Conservation (phyloP, 1,140 invertebrate genomes). For the Caenorhabditis briggsae region DNA sequence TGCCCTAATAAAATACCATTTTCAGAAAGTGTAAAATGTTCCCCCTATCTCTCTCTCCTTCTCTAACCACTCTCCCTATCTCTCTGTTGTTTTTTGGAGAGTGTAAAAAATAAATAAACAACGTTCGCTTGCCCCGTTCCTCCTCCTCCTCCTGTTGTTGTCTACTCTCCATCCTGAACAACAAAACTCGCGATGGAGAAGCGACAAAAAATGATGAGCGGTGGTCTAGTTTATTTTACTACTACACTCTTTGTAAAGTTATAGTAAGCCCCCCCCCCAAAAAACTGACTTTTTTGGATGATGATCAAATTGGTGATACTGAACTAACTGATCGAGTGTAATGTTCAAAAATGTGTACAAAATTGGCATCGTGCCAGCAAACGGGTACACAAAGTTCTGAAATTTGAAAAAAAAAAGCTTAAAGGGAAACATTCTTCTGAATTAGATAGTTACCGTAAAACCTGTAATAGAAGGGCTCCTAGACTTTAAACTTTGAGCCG, state of each 20-base stretch:
- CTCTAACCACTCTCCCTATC: background rate
- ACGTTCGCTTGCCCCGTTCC: background rate
- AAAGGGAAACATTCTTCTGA: too few species aligned
- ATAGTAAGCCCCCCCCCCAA: too few species aligned
- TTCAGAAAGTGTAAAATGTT: background rate
- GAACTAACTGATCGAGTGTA: background rate
- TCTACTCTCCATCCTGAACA: slow-evolving; percentile 13
- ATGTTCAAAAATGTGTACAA: slow-evolving; percentile 28
- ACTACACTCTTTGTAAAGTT: too few species aligned
- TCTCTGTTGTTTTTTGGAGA: background rate
- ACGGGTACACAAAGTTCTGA: too few species aligned
- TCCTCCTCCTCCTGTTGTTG: background rate
- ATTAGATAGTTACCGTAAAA: too few species aligned
- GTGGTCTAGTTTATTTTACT: too few species aligned
- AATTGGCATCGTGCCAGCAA: background rate
- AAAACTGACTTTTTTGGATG: too few species aligned
- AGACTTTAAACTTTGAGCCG: too few species aligned
- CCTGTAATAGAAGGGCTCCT: too few species aligned
- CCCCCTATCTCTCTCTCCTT: background rate
- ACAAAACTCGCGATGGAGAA: background rate
- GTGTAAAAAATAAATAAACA: slow-evolving; percentile 37
- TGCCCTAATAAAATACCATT: background rate
- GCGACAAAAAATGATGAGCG: background rate
- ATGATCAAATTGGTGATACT: slow-evolving; percentile 14
- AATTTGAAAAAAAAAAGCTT: too few species aligned